Percentiles rank a stretch among this genome's conserved stretches.
These are phyloP conservation scores for Reticulitermes speratus DNA, from an alignment of 1,140 invertebrate genomes.

Conservation along the genomic window DNA sequence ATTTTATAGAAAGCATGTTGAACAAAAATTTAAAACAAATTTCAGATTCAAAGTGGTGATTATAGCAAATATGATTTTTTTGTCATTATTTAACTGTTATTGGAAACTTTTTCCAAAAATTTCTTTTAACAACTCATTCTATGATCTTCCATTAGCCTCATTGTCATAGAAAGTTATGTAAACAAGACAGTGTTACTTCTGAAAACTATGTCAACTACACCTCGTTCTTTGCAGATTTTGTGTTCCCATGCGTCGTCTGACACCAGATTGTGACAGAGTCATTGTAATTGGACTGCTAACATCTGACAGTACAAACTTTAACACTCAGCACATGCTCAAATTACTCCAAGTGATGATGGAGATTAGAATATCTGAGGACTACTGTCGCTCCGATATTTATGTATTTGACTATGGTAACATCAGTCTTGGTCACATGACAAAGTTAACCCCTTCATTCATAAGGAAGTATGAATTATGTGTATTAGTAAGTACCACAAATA, in stretches of 20 bases:
- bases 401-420: neutral
- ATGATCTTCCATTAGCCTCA: no score
- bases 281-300: neutral
- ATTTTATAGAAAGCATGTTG: no score
- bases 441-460: neutral
- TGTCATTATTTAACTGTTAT: no score
- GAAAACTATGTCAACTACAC: no score
- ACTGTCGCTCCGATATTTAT: neutral
- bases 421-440: neutral
- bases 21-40: no score
- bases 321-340: neutral
- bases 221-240: neutral
- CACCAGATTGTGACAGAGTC: neutral
- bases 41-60: no score
- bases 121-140: no score
- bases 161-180: no score
- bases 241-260: neutral
- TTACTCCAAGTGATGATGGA: neutral
- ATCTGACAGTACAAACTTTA: neutral
- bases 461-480: neutral
- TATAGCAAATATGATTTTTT: no score
- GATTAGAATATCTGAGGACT: neutral
- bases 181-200: no score
- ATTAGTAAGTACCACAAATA: neutral
- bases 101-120: no score